These are phyloP conservation scores for Drosophila melanosoma DNA, from an alignment of 2,888 invertebrate genomes.

Conservation along the genomic window DNA sequence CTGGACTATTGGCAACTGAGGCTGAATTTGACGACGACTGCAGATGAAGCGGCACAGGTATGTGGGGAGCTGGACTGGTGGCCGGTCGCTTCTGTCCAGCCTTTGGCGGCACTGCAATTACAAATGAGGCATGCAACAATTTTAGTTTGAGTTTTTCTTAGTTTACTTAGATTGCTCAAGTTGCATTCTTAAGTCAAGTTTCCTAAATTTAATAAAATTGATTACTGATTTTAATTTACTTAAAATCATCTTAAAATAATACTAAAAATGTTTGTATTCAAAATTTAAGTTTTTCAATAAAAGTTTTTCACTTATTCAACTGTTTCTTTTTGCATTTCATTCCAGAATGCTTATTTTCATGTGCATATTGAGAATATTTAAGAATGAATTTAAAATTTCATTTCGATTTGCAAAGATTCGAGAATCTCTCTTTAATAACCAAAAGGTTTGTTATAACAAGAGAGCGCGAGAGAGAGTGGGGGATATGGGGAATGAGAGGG, in stretches of 20 bases:
- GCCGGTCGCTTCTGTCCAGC: constrained; percentile 84
- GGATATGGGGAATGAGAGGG: background rate
- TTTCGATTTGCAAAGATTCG: background rate
- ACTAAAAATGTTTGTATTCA: background rate
- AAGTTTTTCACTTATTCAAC: background rate
- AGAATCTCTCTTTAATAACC: background rate
- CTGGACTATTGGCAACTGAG: constrained; percentile 59
- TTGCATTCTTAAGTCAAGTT: background rate
- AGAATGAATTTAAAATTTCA: background rate
- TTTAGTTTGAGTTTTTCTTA: background rate
- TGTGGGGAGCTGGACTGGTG: constrained; percentile 84
- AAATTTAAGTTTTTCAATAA: background rate
- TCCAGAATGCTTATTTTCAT: background rate
- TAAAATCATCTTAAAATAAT: background rate
- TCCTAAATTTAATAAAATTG: no score
- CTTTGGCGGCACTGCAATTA: constrained; percentile 84
- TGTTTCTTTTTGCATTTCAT: background rate
- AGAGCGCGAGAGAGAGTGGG: background rate
- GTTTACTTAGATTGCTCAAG: background rate
- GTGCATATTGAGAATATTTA: background rate
- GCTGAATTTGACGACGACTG: constrained; percentile 79
- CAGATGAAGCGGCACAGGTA: constrained; percentile 83
- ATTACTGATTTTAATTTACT: background rate
- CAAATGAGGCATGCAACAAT: constrained; percentile 4
- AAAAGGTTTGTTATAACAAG: background rate